Base-by-base conservation (phyloP, 2,797 vertebrate genomes). In the Oryzias dopingdopingensis region DNA sequence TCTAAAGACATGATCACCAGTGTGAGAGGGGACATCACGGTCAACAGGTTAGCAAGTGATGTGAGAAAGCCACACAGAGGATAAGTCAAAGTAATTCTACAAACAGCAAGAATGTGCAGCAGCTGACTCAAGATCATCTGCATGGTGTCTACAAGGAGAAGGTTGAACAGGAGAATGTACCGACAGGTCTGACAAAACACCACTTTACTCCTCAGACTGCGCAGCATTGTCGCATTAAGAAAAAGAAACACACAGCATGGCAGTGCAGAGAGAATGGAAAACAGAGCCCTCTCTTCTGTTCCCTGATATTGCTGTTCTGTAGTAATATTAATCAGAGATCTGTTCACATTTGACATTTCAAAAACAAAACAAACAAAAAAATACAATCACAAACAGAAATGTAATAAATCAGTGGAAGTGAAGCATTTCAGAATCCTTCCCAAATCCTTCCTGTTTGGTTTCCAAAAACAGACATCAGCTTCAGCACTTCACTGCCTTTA, bases 1-100 rank as follows among this genome's bases (percentile, higher is more conserved):
- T 91, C 90, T 32, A 90, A 44, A 46, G 85, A 83, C 88, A 91
- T 91, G 56, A 86, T n/a, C n/a, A 82, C 73, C 59, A 91, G 74
- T 1, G 76, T 90, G 18, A 90, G 60, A 41, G 88, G 87, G 12
- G 83, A 74, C 4, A 83, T 68, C 0, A 4, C 16, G 1, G 22
- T 74, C 0, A 62, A 53, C 5, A 84, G 53, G 4, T 8, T 3
- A 0, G 41, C 14, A 0, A 82, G 2, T 16, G 77, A n/a, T 2
- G 13, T 3, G 0, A 88, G 29, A 6, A 74, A 0, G 2, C 68
- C 60, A 62, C 89, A 91, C 0, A 67, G 12, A n/a, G 64, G 46
- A 56, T 62, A 81, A 0, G 50, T 51, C 12, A 90, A 1, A 2
- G 0, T 22, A 0, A 83, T 1, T 6, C 26, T 20, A 16, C 6